Evolutionary conservation across 2,797 vertebrate genomes (phyloP).

Genomic region (Myripristis jacobus): DNA sequence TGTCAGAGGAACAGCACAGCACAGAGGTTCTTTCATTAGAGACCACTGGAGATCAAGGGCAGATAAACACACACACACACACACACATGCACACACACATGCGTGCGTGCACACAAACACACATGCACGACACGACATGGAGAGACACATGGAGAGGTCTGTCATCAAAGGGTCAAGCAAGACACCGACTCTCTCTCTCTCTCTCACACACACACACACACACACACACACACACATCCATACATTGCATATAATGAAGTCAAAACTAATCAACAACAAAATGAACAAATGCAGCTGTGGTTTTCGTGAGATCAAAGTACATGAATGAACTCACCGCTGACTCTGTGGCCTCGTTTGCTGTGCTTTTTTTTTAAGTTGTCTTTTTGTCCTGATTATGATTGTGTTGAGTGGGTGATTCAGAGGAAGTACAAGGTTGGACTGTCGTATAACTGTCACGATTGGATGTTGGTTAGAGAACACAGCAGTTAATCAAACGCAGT

Average conservation of each 20-base stretch:
- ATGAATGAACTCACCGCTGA: not conserved
- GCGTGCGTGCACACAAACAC: not conserved
- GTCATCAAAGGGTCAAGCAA: not conserved
- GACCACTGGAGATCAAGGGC: constrained; percentile 8
- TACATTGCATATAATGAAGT: too few relatives aligned
- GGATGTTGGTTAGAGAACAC: too few relatives aligned
- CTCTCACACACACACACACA: too few relatives aligned
- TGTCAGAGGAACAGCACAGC: constrained; percentile 28
- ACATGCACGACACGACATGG: not conserved
- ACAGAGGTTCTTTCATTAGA: constrained; percentile 32
- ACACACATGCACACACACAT: constrained; percentile 15
- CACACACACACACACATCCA: too few relatives aligned
- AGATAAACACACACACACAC: constrained; percentile 19
- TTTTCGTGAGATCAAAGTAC: not conserved
- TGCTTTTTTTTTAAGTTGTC: not conserved
- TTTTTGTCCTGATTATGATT: too few relatives aligned
- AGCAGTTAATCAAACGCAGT: too few relatives aligned
- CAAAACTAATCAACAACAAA: too few relatives aligned
- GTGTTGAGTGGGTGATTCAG: too few relatives aligned
- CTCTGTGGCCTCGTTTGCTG: not conserved
- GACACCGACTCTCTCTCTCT: not conserved
- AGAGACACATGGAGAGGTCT: not conserved
- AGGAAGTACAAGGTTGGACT: too few relatives aligned
- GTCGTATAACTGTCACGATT: too few relatives aligned
- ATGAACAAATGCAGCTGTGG: not conserved